phyloP scores from a whole-genome alignment of 1,140 invertebrate species.

The Caenorhabditis briggsae region DNA sequence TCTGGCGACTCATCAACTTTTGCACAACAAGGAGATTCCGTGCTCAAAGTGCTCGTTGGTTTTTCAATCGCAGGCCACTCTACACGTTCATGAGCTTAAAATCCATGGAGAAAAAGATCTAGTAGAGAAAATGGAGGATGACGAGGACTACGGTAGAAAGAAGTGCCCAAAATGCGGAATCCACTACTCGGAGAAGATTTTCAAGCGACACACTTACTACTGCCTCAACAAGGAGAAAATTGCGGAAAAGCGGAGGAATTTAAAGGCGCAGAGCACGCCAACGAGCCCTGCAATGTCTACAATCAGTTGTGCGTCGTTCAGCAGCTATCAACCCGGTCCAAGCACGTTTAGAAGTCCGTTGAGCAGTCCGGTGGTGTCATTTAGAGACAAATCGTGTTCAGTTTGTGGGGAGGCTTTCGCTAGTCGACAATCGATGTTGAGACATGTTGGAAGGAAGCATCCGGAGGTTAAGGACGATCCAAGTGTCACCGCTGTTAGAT shows the following conservation, averaged over 20 bases:
- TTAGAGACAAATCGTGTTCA: conserved; percentile 27
- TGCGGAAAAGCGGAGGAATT: neutral
- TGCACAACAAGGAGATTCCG: neutral
- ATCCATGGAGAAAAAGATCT: neutral
- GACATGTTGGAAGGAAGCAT: conserved; percentile 48
- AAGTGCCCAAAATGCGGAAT: neutral
- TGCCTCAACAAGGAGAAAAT: conserved; percentile 36
- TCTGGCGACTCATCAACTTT: neutral
- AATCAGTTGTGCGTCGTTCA: neutral
- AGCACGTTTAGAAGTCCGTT: conserved; percentile 1
- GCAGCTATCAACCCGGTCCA: conserved; percentile 1
- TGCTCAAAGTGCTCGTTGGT: neutral
- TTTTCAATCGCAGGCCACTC: neutral
- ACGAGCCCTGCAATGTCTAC: conserved; percentile 10
- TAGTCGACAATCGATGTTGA: conserved; percentile 20
- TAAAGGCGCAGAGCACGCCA: neutral
- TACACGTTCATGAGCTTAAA: neutral
- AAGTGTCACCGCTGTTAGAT: conserved; percentile 13
- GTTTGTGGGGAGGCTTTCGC: conserved; percentile 35
- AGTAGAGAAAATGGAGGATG: too few relatives aligned
- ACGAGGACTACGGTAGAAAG: neutral
- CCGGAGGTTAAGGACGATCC: conserved; percentile 33
- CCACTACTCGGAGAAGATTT: neutral
- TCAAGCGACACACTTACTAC: neutral
- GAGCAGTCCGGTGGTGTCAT: neutral